Conservation (phyloP, 2,113 vertebrate genomes). For the Gopherus flavomarginatus region DNA sequence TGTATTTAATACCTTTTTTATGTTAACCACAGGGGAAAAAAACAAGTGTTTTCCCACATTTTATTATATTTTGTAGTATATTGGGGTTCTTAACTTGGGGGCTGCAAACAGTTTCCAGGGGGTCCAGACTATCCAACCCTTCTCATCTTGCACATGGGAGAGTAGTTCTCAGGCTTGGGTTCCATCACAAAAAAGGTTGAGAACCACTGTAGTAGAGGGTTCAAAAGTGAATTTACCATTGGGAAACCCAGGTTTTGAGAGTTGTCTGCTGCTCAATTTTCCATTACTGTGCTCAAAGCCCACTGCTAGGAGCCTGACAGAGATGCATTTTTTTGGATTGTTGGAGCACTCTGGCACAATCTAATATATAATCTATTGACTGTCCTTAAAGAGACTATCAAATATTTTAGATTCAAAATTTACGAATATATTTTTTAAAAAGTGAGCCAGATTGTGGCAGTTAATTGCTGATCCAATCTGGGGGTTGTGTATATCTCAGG, state of each 20-base stretch:
- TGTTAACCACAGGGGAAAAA: neutral
- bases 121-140: neutral
- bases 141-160: neutral
- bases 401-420: neutral
- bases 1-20: neutral
- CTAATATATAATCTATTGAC: neutral
- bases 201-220: neutral
- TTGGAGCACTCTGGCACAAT: neutral
- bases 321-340: conserved; percentile 25
- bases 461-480: too few species aligned
- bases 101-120: neutral
- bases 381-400: neutral
- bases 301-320: neutral
- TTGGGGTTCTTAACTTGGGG: neutral
- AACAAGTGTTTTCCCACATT: too few species aligned
- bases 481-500: too few species aligned
- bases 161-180: neutral
- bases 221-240: conserved; percentile 49
- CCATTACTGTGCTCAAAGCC: neutral
- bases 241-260: neutral
- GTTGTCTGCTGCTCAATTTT: conserved; percentile 32
- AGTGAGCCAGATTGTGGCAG: too few species aligned
- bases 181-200: neutral
- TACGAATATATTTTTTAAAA: neutral
- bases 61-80: neutral